Evolutionary conservation across 2,888 invertebrate species (phyloP), one percentile per base, ranked within the genome.

Genomic region (Polydrusus tereticollis): DNA sequence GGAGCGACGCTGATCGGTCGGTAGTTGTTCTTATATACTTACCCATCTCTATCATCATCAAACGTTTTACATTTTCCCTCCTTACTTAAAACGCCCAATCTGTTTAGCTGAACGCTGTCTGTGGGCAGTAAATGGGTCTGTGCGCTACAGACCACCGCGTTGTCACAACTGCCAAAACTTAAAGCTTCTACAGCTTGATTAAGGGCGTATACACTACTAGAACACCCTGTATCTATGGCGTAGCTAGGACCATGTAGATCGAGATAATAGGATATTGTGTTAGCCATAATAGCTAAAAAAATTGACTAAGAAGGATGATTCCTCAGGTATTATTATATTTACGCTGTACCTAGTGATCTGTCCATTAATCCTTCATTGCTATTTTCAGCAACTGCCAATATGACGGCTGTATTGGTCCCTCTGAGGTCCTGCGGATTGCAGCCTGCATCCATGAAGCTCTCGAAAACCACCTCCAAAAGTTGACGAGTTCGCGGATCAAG

Each of bases 161-260:
- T 89, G 73, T 98, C 96, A 81, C 96, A 96, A 74, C 91, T 90
- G 0, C 95, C 96, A 77, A 90, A 90, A 36, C 92, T 87, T 52
- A 96, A 90, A 0, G 93, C 89, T 50, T 89, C 88, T 82, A 92
- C 93, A 12, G 94, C 94, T 75, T 93, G 92, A 79, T 97, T 94
- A 68, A 97, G 76, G 0, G 96, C 97, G 78, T 94, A 91, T 77
- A 96, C 88, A 12, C 96, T 94, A 62, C 97, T 97, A 10, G 96
- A 96, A 83, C 98, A 98, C 0, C 97, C 97, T 0, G 97, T 95
- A 85, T 98, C 97, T 12, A 96, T 88, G 0, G 94, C 89, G 86
- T 92, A 95, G 10, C 96, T 95, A 0, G 97, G 97, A 0, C 97
- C 96, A 78, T 92, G 92, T 12, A 95, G 88, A 14, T 96, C 96